These are phyloP conservation scores for Drosophila meridiana DNA, from an alignment of 2,888 invertebrate genomes.

Conservation along the genomic window DNA sequence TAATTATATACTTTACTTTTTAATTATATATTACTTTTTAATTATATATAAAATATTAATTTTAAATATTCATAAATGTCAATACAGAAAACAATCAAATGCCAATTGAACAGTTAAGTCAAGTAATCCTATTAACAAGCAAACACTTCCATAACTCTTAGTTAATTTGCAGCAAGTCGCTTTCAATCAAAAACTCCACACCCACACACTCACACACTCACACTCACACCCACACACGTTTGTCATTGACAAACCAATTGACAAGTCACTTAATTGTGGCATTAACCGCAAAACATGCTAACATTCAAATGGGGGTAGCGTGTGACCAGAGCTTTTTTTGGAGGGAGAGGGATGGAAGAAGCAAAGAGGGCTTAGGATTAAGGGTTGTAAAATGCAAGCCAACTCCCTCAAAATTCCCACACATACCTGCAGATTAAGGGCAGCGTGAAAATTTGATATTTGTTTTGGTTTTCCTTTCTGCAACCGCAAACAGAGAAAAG, in stretches of 20 bases:
- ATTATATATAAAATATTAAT: background rate
- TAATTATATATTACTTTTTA: background rate
- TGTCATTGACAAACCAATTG: conserved; percentile 72
- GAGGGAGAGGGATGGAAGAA: background rate
- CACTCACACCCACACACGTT: background rate
- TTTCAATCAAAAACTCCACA: background rate
- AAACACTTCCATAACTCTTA: background rate
- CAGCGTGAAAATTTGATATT: background rate
- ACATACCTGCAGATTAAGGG: conserved; percentile 21
- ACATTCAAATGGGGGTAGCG: conserved; percentile 36
- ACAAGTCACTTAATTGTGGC: conserved; percentile 73
- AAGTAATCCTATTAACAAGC: background rate
- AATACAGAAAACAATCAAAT: background rate
- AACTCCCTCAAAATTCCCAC: conserved; percentile 9
- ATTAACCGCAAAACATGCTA: conserved; percentile 62
- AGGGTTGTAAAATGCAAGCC: conserved; percentile 28
- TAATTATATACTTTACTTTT: background rate
- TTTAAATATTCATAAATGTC: background rate
- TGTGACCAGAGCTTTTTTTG: conserved; percentile 2
- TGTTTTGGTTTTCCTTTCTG: background rate
- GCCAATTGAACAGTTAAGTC: background rate
- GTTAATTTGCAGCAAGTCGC: conserved; percentile 1
- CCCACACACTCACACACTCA: background rate
- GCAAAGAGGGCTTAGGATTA: conserved; percentile 3
- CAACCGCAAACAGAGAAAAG: conserved; percentile 4